Base-by-base conservation (phyloP, 2,888 invertebrate genomes). In the Nineta flava region DNA sequence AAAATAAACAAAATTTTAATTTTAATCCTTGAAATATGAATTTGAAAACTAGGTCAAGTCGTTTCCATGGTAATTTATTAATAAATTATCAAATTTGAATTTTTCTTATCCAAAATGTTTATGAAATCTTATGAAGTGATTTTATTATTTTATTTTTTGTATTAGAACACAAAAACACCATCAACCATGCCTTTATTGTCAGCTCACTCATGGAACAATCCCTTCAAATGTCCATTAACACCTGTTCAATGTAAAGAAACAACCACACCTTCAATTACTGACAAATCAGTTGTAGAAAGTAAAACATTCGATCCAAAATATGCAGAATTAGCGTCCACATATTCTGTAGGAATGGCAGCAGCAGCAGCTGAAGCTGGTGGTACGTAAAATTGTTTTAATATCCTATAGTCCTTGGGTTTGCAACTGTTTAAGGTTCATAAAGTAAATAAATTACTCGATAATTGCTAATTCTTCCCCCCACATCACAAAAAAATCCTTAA, bases 181-280 rank as follows among this genome's bases (percentile, higher is more conserved):
- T 26, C 7, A 26, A 26, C n/a, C 15, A 38, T 38, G 38, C 38
- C 38, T 38, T 38, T 79, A 78, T 75, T 79, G 64, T 73, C 74
- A 62, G 75, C 77, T 61, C 69, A 71, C 63, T 75, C 77, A 60
- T 73, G 75, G 66, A 76, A 72, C 65, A 76, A 75, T 56, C 75
- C 77, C 49, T 79, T 80, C 70, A 75, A 73, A 59, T 71, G 73
- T 55, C 79, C 79, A n/a, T 70, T 79, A 57, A 66, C 72, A 54
- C 66, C 70, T 46, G 77, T 70, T 21, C 72, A 72, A 59, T 80
- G 79, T 38, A 38, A 48, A 41, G 48, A 48, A 38, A 15, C 35
- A 44, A 49, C 43, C 40, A 38, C 31, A 10, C 15, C 15, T 7
- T 13, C 34, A 32, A 9, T 38, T 6, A n/a, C 38, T n/a, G 38